Conservation (phyloP, 2,888 invertebrate genomes). For the Napeogenes inachia region DNA sequence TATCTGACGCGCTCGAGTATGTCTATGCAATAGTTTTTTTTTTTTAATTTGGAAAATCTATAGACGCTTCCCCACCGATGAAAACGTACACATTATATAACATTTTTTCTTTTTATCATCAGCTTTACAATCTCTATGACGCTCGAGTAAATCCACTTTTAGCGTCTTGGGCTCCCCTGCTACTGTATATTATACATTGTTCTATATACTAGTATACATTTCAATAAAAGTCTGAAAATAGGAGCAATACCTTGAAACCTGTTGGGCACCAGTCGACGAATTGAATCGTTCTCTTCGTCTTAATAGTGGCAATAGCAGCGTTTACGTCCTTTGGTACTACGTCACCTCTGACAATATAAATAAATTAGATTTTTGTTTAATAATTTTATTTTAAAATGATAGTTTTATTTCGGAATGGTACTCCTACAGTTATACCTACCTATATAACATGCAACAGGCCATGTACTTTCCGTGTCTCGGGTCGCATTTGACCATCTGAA, state of each 20-base stretch:
- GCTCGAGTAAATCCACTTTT: too few species aligned
- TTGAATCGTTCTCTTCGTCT: conserved; percentile 94
- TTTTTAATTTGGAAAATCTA: too few species aligned
- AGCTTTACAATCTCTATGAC: too few species aligned
- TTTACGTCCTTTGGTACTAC: conserved; percentile 96
- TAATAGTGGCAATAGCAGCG: conserved; percentile 94
- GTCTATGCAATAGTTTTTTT: too few species aligned
- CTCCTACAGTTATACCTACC: conserved; percentile 44
- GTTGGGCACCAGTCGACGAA: conserved; percentile 94
- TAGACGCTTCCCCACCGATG: too few species aligned
- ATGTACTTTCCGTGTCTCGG: conserved; percentile 94
- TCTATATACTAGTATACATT: too few species aligned
- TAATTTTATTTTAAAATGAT: conserved; percentile 4
- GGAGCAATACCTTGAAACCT: conserved; percentile 78
- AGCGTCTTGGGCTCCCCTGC: too few species aligned
- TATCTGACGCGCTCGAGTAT: too few species aligned
- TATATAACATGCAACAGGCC: conserved; percentile 96
- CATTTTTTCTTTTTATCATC: too few species aligned
- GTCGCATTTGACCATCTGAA: conserved; percentile 94
- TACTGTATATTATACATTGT: too few species aligned
- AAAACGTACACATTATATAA: too few species aligned
- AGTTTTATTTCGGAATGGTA: not conserved
- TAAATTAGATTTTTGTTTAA: not conserved
- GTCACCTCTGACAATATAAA: conserved; percentile 81
- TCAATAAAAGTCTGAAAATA: too few species aligned